These are phyloP conservation scores for Spizaetus ornatus DNA, from an alignment of 2,113 vertebrate species.

Conservation along the genomic window DNA sequence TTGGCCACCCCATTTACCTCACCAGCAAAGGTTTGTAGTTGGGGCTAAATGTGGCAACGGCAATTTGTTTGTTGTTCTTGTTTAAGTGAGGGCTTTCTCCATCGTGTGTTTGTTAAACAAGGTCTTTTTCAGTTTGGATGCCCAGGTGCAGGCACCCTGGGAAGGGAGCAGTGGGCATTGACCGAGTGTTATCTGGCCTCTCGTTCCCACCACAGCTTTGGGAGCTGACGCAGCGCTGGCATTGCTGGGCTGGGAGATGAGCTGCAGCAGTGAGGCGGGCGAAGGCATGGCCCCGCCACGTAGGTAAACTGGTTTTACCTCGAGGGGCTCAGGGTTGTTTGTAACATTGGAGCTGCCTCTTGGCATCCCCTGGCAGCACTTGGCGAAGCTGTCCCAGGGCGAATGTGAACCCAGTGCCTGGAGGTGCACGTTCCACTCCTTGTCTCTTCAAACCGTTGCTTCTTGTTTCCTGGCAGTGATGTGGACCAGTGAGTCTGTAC, in stretches of 20 bases:
- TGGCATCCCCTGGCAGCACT: background rate
- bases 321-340: background rate
- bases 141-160: no score
- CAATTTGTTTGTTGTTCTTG: background rate
- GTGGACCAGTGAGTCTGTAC: background rate
- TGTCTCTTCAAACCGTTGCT: background rate
- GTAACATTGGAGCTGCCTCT: background rate
- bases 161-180: background rate
- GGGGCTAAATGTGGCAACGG: no score
- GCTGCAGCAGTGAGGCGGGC: background rate
- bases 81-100: background rate
- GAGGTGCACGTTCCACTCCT: background rate
- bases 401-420: background rate
- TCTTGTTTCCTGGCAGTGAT: background rate
- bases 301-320: background rate
- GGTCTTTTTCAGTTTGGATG: background rate
- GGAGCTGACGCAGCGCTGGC: fast-evolving
- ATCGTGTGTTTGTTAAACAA: background rate
- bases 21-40: background rate
- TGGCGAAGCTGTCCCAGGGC: background rate
- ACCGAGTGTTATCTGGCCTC: background rate
- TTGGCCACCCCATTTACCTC: fast-evolving
- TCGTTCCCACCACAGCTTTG: fast-evolving
- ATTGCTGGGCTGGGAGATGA: background rate
- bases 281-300: background rate